phyloP scores from a whole-genome alignment of 2,113 vertebrate genomes.

The Boulengeromyrus knoepffleri region DNA sequence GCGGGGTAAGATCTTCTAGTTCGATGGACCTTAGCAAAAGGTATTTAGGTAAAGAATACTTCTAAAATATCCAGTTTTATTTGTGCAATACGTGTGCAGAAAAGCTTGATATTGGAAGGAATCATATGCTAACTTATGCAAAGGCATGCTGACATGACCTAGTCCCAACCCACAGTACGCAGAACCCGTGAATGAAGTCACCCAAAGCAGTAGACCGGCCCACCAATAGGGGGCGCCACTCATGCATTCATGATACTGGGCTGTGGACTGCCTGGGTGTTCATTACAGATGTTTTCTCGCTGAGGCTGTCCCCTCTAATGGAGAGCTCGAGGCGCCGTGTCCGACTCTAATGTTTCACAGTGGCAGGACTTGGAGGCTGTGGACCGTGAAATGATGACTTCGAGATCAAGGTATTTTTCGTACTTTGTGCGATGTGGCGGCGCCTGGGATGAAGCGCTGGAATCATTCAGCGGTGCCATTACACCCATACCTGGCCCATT shows the following conservation, averaged over 20 bases:
- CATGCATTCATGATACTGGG: neutral
- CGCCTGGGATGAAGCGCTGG: neutral
- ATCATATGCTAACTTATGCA: neutral
- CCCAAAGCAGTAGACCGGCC: neutral
- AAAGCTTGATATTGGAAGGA: neutral
- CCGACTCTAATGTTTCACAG: neutral
- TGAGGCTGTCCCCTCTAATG: neutral
- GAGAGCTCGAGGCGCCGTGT: neutral
- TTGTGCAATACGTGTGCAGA: neutral
- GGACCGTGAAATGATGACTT: slow-evolving; percentile 1
- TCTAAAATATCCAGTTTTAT: neutral
- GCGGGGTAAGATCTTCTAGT: neutral
- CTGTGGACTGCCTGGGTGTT: neutral
- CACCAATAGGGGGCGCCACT: neutral
- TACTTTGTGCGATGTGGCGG: neutral
- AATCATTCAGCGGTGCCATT: neutral
- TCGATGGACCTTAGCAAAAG: neutral
- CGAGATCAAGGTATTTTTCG: neutral
- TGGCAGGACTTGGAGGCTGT: neutral
- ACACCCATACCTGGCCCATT: neutral
- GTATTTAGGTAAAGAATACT: neutral
- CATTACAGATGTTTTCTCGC: neutral
- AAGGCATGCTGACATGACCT: neutral
- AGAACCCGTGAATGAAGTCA: neutral
- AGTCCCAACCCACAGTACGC: too few relatives aligned